A percentile compares a stretch with the other conserved stretches of the same genome.
Conservation (phyloP, 1,140 invertebrate genomes). For the Lineus longissimus region DNA sequence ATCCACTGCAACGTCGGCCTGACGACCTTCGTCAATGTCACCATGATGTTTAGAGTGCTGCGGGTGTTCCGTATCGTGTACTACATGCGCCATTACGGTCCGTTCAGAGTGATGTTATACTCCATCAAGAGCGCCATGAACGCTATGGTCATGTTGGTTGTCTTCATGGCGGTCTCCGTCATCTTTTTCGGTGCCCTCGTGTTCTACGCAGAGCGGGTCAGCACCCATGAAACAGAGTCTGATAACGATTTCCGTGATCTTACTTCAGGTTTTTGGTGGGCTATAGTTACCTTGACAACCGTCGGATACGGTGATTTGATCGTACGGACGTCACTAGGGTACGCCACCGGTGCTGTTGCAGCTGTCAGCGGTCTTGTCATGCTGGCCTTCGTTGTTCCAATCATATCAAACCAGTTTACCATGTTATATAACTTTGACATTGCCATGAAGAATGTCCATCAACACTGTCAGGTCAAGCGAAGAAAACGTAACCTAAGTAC, state of each 20-base stretch:
- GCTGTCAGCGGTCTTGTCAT: conserved; percentile 99
- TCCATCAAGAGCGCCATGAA: background rate
- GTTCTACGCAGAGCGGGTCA: conserved; percentile 32
- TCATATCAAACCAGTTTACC: conserved; percentile 52
- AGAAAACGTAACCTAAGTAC: too few species aligned
- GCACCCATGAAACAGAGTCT: too few species aligned
- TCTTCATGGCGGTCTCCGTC: conserved; percentile 97
- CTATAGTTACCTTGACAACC: conserved; percentile 85
- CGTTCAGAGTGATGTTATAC: background rate
- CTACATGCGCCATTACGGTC: background rate
- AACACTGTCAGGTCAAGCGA: too few species aligned
- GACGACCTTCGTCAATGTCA: too few species aligned
- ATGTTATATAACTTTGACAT: conserved; percentile 61
- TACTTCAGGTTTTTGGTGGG: conserved; percentile 98
- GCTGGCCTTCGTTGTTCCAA: conserved; percentile 93
- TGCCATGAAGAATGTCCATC: too few species aligned
- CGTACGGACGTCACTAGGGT: conserved; percentile 39
- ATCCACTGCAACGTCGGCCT: too few species aligned
- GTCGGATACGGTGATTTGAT: conserved; percentile 96
- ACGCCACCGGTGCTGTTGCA: conserved; percentile 57
- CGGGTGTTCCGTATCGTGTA: background rate
- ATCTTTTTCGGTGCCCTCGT: conserved; percentile 96
- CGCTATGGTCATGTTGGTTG: conserved; percentile 59
- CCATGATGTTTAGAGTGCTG: background rate
- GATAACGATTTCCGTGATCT: conserved; percentile 81